Evolutionary conservation across 2,113 vertebrate species (phyloP), one percentile per base, ranked within the genome.

Genomic region (Coptodon bakossiorum): DNA sequence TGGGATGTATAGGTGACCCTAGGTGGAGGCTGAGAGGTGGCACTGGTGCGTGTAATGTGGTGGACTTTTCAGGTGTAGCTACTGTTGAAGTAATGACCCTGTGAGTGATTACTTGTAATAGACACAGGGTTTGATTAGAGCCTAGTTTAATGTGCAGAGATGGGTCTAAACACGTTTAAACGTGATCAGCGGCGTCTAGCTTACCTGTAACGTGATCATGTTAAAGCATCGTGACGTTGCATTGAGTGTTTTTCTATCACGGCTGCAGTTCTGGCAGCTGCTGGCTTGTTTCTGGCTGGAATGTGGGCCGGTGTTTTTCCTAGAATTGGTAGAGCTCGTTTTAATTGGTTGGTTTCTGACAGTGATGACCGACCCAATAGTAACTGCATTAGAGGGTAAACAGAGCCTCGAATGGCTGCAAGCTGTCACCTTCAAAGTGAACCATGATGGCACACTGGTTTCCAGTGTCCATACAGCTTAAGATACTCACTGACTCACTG

Each of bases 241-340:
- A 2, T 53, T 53, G 2, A 22, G 52, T 53, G 52, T 3, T 22
- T 53, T 53, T 6, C 52, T 6, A 1, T 22, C 19, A 53, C 19
- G 5, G n/a, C 52, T 54, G 2, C 24, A 13, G 11, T 38, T 22
- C 0, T 38, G 34, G 34, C 10, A 68, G 34, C 61, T 7, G 10
- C 10, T 4, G 10, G 10, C 38, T 10, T 9, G 36, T 4, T 9
- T 38, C 36, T 38, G 36, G 36, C 8, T 38, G 61, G 34, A n/a
- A 0, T 12, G 10, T 36, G 31, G 31, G 12, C 9, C 9, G 0
- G 17, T 66, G 31, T 0, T 3, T 38, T 66, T 59, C 1, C 7
- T 31, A 59, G 27, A 59, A 17, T 59, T 13, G 10, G 61, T 38
- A 38, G 61, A 0, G 1, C 34, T 68, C 19, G 11, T 68, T 68